Percentiles rank a stretch among this genome's conserved stretches.
Evolutionary conservation across 2,797 vertebrate genomes (phyloP).

Genomic region (Xerus rutilus): DNA sequence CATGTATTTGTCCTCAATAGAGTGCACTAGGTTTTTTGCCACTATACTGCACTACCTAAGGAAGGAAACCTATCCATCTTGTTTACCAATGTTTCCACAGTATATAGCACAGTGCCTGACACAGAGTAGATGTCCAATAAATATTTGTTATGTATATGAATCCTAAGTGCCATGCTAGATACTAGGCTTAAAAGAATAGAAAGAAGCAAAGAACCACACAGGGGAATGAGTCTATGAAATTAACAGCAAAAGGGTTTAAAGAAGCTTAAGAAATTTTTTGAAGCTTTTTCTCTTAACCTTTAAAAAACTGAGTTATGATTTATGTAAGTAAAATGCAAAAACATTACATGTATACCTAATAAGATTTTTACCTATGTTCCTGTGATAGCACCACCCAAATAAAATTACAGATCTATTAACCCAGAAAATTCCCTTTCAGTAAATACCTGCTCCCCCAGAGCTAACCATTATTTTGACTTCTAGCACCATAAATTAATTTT

Average conservation of each 20-base stretch:
- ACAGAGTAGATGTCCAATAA: conserved; percentile 27
- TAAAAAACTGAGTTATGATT: conserved; percentile 59
- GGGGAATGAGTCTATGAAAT: not conserved
- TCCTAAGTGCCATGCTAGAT: not conserved
- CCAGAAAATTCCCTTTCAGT: not conserved
- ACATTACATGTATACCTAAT: not conserved
- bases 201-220: conserved; percentile 29
- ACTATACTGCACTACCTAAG: not conserved
- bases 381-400: not conserved
- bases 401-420: conserved; percentile 16
- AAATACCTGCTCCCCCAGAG: not conserved
- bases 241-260: conserved; percentile 11
- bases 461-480: conserved; percentile 33
- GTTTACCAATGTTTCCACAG: not conserved
- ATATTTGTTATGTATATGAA: conserved; percentile 44
- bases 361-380: conserved; percentile 34
- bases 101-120: not conserved
- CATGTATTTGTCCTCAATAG: not conserved
- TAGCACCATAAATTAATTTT: not conserved
- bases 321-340: conserved; percentile 36
- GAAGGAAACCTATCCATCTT: not conserved
- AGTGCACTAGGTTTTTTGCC: not conserved
- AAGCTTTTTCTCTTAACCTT: conserved; percentile 26
- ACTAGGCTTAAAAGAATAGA: not conserved
- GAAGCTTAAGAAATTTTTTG: not conserved